Evolutionary conservation across 1,140 invertebrate species (phyloP).

Genomic region (Cydia pomonella): DNA sequence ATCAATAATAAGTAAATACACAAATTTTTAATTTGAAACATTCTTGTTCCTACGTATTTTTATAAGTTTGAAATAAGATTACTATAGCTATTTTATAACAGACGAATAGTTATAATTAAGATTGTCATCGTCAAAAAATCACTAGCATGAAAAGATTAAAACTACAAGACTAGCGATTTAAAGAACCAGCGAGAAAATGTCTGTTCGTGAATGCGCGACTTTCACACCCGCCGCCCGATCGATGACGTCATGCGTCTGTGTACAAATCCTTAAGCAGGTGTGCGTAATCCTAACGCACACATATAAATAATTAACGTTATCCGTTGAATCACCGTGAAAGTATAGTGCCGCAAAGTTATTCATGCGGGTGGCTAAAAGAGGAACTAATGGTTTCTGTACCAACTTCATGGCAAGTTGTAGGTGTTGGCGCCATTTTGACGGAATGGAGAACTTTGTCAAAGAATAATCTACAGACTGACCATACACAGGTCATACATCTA

Average conservation of each 20-base stretch:
- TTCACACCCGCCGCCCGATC: conserved; percentile 23
- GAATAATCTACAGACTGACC: conserved; percentile 17
- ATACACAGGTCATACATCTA: conserved; percentile 7
- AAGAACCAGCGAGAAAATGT: neutral
- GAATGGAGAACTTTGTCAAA: neutral
- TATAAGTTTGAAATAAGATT: no score
- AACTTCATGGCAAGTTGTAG: conserved; percentile 1
- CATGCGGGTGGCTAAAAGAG: conserved; percentile 8
- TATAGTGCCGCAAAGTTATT: conserved; percentile 18
- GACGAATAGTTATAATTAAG: no score
- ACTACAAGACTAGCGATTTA: no score
- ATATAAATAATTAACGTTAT: conserved; percentile 31
- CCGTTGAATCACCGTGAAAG: conserved; percentile 31
- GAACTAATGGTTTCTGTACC: conserved; percentile 17
- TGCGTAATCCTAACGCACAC: conserved; percentile 16
- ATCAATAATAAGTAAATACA: no score
- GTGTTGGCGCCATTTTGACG: conserved; percentile 5
- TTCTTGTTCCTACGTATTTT: no score
- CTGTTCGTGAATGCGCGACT: conserved; percentile 18
- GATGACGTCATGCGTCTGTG: conserved; percentile 29
- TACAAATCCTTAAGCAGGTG: neutral
- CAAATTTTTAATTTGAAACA: no score
- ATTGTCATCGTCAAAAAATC: no score
- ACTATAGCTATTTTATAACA: no score
- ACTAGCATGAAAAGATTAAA: no score